Evolutionary conservation across 2,888 invertebrate genomes (phyloP).

Genomic region (Agrotis puta): DNA sequence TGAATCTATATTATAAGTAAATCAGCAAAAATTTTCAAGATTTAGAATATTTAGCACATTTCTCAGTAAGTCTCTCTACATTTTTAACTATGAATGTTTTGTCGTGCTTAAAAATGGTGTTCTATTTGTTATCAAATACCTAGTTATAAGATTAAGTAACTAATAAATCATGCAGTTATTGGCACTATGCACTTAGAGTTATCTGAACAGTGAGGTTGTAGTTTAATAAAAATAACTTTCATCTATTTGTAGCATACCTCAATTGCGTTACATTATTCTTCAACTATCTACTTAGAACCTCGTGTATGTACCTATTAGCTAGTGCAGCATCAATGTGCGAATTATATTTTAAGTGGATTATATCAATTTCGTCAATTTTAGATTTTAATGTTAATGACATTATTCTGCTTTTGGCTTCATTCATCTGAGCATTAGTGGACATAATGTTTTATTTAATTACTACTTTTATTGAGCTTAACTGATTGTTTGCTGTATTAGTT

Average conservation of each 20-base stretch:
- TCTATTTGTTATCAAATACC: constrained; percentile 91
- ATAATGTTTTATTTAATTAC: constrained; percentile 55
- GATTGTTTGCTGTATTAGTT: constrained; percentile 67
- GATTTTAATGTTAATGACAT: constrained; percentile 85
- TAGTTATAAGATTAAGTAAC: constrained; percentile 90
- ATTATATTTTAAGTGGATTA: constrained; percentile 87
- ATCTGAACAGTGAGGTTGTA: constrained; percentile 71
- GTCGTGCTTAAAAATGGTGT: constrained; percentile 92
- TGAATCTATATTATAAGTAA: constrained; percentile 83
- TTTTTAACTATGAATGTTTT: constrained; percentile 92
- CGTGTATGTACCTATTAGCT: constrained; percentile 66
- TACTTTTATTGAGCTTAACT: constrained; percentile 56
- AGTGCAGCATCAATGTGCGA: constrained; percentile 71
- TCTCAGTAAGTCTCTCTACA: constrained; percentile 91
- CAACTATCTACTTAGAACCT: constrained; percentile 64
- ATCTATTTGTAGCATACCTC: constrained; percentile 69
- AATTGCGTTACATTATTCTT: constrained; percentile 74
- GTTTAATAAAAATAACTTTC: constrained; percentile 71
- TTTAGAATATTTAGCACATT: constrained; percentile 91
- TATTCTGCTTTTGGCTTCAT: constrained; percentile 80
- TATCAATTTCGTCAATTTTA: constrained; percentile 91
- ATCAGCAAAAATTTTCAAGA: constrained; percentile 83
- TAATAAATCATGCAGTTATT: constrained; percentile 90
- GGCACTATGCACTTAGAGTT: constrained; percentile 85
- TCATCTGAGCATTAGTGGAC: constrained; percentile 63